phyloP scores from a whole-genome alignment of 2,113 vertebrate species.

The Pycnonotus jocosus region DNA sequence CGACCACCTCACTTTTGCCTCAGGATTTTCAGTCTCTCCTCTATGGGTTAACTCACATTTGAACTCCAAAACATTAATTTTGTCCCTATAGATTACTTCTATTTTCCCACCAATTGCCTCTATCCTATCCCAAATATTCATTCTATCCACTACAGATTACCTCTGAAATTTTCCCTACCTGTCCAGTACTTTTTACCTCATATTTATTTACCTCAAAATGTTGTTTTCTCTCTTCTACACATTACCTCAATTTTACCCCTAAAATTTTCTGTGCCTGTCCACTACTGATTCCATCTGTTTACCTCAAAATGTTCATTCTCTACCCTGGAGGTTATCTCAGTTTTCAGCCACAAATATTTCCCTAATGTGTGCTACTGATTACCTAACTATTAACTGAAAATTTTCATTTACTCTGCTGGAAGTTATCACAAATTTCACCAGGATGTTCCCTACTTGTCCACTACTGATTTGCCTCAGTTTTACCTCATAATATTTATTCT shows the following conservation, averaged over 20 bases:
- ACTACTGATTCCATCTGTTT: neutral
- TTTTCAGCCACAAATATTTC: neutral
- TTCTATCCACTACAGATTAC: neutral
- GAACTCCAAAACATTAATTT: neutral
- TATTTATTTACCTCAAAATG: neutral
- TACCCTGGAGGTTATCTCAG: neutral
- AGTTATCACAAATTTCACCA: too few relatives aligned
- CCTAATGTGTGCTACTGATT: neutral
- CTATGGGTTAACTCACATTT: neutral
- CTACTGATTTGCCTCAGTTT: neutral
- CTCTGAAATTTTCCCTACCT: neutral
- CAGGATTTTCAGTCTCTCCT: neutral
- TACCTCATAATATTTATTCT: neutral
- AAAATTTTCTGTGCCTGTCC: neutral
- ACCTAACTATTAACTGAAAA: too few relatives aligned
- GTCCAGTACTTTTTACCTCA: neutral
- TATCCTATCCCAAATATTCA: neutral
- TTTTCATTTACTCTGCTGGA: neutral
- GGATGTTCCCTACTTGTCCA: neutral
- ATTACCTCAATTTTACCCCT: neutral
- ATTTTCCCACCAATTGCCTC: neutral
- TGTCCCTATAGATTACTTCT: neutral
- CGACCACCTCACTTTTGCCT: neutral
- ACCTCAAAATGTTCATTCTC: neutral
- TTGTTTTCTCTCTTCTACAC: neutral